phyloP scores from a whole-genome alignment of 2,888 invertebrate species.

The Meliscaeva auricollis region DNA sequence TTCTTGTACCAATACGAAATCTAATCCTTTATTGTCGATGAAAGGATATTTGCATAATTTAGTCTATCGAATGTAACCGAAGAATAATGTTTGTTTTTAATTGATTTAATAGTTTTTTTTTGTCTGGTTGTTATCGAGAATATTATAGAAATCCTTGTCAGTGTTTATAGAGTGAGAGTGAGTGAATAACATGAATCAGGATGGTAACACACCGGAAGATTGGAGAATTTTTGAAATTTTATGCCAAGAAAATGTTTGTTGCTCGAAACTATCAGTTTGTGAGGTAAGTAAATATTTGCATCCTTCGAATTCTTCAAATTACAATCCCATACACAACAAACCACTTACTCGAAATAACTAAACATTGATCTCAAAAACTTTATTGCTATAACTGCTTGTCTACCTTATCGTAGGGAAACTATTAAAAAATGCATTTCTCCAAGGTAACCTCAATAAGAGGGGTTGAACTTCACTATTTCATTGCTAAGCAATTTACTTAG shows the following conservation, averaged over 20 bases:
- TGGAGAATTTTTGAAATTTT: constrained; percentile 90
- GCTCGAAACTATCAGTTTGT: constrained; percentile 4
- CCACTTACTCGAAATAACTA: neutral
- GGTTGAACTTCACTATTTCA: constrained; percentile 73
- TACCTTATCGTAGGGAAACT: neutral
- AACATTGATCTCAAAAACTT: neutral
- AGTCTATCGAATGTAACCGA: constrained; percentile 15
- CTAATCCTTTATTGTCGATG: constrained; percentile 39
- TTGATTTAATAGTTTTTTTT: constrained; percentile 64
- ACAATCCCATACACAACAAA: too few relatives aligned
- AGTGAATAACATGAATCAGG: constrained; percentile 43
- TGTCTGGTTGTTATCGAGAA: constrained; percentile 29
- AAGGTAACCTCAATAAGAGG: constrained; percentile 77
- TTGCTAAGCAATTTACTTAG: constrained; percentile 64
- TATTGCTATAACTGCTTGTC: neutral
- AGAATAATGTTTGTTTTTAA: constrained; percentile 52
- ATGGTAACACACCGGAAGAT: constrained; percentile 87
- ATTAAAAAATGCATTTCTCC: constrained; percentile 59
- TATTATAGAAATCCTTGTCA: constrained; percentile 11
- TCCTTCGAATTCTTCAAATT: too few relatives aligned
- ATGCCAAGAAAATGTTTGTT: constrained; percentile 81
- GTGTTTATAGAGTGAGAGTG: constrained; percentile 3
- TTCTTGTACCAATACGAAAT: too few relatives aligned
- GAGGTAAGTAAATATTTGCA: constrained; percentile 47
- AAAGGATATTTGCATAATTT: constrained; percentile 60